Evolutionary conservation across 2,113 vertebrate genomes (phyloP), one percentile per base, ranked within the genome.

Genomic region (Erythrolamprus reginae): DNA sequence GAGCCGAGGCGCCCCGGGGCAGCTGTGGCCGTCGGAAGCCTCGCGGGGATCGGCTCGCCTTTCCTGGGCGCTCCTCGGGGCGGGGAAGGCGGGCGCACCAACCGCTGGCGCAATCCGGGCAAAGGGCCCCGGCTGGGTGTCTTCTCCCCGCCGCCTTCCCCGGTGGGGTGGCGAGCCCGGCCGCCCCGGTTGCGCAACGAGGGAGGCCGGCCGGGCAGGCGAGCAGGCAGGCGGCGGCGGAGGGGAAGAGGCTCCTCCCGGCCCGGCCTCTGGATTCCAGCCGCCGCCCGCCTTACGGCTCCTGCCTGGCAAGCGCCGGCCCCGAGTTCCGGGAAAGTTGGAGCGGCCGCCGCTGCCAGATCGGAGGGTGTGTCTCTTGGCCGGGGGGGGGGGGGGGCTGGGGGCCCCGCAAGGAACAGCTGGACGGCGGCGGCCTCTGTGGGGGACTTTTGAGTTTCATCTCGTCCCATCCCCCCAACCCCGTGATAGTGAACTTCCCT

Each of bases 11-110:
- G n/a, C 50, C 6, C 24, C 42, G 45, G 61, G 86, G 51, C 24
- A 15, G 38, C 42, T 47, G 33, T 0, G 0, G 87, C 26, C 5
- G 55, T 12, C 4, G 56, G 33, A 70, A 33, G 19, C 48, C 55
- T 48, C 28, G 38, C 0, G 0, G 53, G 91, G 3, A 1, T 3
- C 0, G 1, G 0, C 48, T 26, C 61, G n/a, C n/a, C n/a, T 61
- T 89, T 82, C 88, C 61, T 89, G 47, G 23, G 42, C 6, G 0
- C 45, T 26, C 1, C 70, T 24, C 26, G 0, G 28, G 15, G 55
- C 53, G 61, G 0, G 28, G 85, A 19, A 4, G 5, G 83, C 47
- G 1, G n/a, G n/a, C n/a, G n/a, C 13, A 52, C n/a, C 0, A 26
- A 6, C 88, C 21, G 33, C 28, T 0, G 1, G 19, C 33, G 89